Evolutionary conservation across 2,888 invertebrate genomes (phyloP).

Genomic region (Pristionchus arcanus): DNA sequence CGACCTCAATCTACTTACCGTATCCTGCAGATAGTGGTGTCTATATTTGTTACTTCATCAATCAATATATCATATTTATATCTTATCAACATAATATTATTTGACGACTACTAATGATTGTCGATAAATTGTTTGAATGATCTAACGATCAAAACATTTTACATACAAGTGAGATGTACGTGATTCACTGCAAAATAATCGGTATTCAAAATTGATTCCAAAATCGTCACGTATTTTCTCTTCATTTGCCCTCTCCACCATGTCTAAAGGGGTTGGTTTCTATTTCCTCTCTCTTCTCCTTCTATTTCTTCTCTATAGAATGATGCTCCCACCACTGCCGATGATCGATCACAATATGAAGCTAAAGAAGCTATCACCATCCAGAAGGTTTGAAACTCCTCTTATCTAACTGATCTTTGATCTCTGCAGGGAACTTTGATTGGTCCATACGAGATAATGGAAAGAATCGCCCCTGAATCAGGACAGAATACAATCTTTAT

Average conservation of each 20-base stretch:
- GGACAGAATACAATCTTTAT: conserved; percentile 51
- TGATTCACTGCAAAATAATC: background rate
- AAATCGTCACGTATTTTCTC: background rate
- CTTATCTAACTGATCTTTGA: conserved; percentile 31
- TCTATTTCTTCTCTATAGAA: background rate
- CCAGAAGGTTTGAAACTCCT: background rate
- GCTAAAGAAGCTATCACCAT: background rate
- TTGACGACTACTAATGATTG: background rate
- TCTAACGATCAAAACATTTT: no score
- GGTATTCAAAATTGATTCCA: background rate
- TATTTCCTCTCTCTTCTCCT: background rate
- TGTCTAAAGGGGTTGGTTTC: conserved; percentile 2
- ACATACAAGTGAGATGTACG: background rate
- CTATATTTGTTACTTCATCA: conserved; percentile 3
- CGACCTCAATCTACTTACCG: conserved; percentile 25
- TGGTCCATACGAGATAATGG: conserved; percentile 47
- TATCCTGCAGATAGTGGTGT: background rate
- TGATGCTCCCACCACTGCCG: background rate
- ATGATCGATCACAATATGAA: conserved; percentile 29
- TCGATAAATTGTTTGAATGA: background rate
- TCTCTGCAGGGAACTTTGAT: conserved; percentile 47
- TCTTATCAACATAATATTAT: background rate
- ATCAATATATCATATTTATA: conserved; percentile 19
- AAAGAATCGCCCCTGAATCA: conserved; percentile 53
- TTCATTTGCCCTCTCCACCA: background rate